Percentiles rank a stretch among this genome's conserved stretches.
These are phyloP conservation scores for Branchipolynoe longqiensis DNA, from an alignment of 2,888 invertebrate species.

Conservation along the genomic window DNA sequence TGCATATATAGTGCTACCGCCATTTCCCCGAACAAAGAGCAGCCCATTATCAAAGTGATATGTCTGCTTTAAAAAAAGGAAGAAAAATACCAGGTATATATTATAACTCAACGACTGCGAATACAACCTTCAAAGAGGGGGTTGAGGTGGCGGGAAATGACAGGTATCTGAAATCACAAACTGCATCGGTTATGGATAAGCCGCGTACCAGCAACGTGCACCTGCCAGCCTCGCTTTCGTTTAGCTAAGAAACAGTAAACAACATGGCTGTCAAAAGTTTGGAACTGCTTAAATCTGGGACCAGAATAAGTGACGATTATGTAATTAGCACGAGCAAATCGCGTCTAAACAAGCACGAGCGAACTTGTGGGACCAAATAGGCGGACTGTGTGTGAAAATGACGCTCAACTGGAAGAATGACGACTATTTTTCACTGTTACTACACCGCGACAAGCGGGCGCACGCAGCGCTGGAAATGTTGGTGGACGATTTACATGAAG, in stretches of 20 bases:
- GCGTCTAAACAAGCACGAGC: neutral
- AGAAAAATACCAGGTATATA: too few species aligned
- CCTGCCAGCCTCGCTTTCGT: constrained; percentile 10
- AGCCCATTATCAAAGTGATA: too few species aligned
- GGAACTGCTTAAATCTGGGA: neutral
- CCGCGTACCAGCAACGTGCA: neutral
- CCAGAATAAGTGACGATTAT: neutral
- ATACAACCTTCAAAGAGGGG: too few species aligned
- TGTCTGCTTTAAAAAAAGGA: too few species aligned
- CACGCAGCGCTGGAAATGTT: constrained; percentile 79
- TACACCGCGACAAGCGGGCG: constrained; percentile 74
- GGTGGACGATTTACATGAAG: constrained; percentile 80
- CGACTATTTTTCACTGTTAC: constrained; percentile 77
- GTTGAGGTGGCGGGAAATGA: too few species aligned
- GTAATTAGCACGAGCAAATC: neutral
- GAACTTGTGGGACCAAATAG: neutral
- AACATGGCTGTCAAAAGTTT: constrained; percentile 39
- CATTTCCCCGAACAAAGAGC: too few species aligned
- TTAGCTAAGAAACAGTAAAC: constrained; percentile 53
- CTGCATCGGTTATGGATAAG: neutral
- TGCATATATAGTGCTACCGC: too few species aligned
- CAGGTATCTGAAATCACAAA: too few species aligned
- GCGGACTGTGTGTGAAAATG: constrained; percentile 41
- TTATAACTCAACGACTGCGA: too few species aligned
- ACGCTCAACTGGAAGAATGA: constrained; percentile 75